Evolutionary conservation across 2,797 vertebrate genomes (phyloP), one percentile per base, ranked within the genome.

Genomic region (Vultur gryphus): DNA sequence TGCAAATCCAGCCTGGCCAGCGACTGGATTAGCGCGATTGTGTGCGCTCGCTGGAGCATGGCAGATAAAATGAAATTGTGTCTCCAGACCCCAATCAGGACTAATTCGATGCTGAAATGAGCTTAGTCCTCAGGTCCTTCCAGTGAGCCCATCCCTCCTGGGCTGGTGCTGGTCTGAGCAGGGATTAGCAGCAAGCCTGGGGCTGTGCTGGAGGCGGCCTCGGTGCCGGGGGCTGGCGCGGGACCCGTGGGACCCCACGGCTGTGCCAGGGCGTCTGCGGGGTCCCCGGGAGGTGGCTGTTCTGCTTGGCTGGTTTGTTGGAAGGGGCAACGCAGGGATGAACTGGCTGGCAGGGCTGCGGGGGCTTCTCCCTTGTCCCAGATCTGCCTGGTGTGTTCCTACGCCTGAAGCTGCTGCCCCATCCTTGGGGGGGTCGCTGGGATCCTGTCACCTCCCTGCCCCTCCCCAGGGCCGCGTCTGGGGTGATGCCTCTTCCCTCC

Each of bases 11-110:
- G 54, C 96, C 82, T n/a, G 73, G 93, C 79, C 58, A 6, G 31
- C 25, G 43, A 57, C 64, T 33, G 85, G 95, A 96, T 97, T 97
- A 95, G 65, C 41, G 85, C 26, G 20, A 57, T 94, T 94, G 87
- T 84, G 69, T 61, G 35, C 0, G 19, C 87, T 78, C 16, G 2
- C 72, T 37, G 28, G 69, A 79, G 84, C 85, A 11, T 64, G 86
- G 70, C 94, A 57, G 89, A 69, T 95, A 66, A 84, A 96, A 93
- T 97, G 87, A 96, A 96, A 89, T 81, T 61, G 70, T 93, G 73
- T 96, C 69, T 87, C 25, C 80, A 90, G 93, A 92, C 70, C 64
- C 80, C 95, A 93, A 89, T 75, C 93, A 12, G 84, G 79, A 66
- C 89, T 95, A 95, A 89, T 94, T 85, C 72, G 39, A 43, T 7